phyloP scores from a whole-genome alignment of 2,113 vertebrate species.

The Oxyura jamaicensis region DNA sequence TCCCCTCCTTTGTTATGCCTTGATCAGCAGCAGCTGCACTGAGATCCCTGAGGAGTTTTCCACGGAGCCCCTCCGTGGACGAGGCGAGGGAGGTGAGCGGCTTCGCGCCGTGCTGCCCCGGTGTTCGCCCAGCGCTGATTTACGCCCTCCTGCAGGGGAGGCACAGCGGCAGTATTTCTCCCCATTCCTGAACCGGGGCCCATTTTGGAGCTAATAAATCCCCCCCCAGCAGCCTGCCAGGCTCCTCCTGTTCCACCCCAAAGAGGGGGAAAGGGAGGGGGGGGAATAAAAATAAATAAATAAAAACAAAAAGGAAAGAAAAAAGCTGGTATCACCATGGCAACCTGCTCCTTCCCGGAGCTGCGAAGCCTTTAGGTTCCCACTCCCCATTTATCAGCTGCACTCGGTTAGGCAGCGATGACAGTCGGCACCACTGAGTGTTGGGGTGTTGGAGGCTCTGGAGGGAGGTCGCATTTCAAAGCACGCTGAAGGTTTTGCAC shows the following conservation, averaged over 20 bases:
- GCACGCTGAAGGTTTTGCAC: rapidly evolving
- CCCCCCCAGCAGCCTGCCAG: background rate
- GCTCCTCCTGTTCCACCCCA: background rate
- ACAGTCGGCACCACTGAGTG: rapidly evolving
- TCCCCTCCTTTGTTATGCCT: background rate
- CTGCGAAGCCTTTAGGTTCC: background rate
- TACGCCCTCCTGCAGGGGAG: background rate
- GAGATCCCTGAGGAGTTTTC: background rate
- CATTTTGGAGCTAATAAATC: background rate
- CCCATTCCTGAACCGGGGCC: background rate
- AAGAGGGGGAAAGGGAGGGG: background rate
- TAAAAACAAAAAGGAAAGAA: background rate
- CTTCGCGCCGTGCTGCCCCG: background rate
- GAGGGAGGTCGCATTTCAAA: background rate
- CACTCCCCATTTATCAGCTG: background rate
- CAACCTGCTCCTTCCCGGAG: constrained; percentile 6
- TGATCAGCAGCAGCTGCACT: background rate
- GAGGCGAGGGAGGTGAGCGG: background rate
- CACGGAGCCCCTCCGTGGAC: background rate
- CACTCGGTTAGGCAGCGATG: background rate
- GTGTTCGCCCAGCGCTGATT: constrained; percentile 25
- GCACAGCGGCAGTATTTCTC: background rate
- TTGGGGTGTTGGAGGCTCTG: rapidly evolving
- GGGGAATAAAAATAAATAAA: too few relatives aligned
- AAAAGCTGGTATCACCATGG: constrained; percentile 17